These are phyloP conservation scores for Sweltsa coloradensis DNA, from an alignment of 1,140 invertebrate species.

Conservation along the genomic window DNA sequence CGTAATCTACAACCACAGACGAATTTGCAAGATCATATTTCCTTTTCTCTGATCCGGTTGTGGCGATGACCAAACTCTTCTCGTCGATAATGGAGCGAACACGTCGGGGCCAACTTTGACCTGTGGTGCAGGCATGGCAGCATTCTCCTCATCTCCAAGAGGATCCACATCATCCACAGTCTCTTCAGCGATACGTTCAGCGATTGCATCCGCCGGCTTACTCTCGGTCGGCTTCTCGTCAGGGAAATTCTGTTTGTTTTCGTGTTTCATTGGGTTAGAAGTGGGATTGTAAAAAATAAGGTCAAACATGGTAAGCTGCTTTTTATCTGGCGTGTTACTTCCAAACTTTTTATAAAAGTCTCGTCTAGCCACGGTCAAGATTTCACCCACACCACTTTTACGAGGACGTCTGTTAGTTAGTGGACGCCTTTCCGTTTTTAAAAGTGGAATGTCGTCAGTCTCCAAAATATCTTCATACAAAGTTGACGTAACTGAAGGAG, in stretches of 20 bases:
- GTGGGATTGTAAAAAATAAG: constrained; percentile 80
- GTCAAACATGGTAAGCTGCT: constrained; percentile 75
- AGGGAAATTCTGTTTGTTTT: not conserved
- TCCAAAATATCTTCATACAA: no score
- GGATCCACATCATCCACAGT: constrained; percentile 13
- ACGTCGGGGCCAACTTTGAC: constrained; percentile 78
- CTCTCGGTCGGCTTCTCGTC: not conserved
- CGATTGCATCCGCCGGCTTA: not conserved
- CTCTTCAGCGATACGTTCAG: constrained; percentile 11
- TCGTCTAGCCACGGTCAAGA: constrained; percentile 34
- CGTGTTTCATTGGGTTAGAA: constrained; percentile 47
- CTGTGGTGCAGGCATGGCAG: constrained; percentile 57
- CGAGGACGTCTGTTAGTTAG: constrained; percentile 21
- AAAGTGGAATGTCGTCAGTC: no score
- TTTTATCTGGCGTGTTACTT: constrained; percentile 43
- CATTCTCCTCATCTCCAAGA: constrained; percentile 4
- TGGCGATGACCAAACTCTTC: constrained; percentile 70
- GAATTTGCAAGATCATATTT: constrained; percentile 48
- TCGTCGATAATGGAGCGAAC: constrained; percentile 80
- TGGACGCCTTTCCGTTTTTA: constrained; percentile 15
- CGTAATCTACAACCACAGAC: constrained; percentile 49
- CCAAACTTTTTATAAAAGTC: constrained; percentile 44
- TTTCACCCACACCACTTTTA: constrained; percentile 36
- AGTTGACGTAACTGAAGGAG: no score
- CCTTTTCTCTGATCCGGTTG: constrained; percentile 46